Base-by-base conservation (phyloP, 2,797 vertebrate species). In the Cirrhinus molitorella region DNA sequence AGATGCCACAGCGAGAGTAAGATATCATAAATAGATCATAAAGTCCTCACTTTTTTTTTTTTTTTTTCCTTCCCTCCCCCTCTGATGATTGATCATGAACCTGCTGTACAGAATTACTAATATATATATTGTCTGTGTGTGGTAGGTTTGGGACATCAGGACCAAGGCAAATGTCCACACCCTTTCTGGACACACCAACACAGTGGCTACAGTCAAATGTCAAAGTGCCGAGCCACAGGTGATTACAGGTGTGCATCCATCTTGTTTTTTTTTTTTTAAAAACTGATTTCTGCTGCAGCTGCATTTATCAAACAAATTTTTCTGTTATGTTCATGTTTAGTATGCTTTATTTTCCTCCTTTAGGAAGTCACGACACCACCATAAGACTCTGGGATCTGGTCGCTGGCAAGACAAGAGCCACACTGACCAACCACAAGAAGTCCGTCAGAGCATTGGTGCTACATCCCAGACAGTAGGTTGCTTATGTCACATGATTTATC, bases 351-450 rank as follows among this genome's bases (percentile, higher is more conserved):
- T 23, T 67, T 40, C 23, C 1, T 16, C 12, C 4, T 55, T 67
- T 81, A 99, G 98, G 98, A 83, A 99, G 98, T 91, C 98, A 99
- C 14, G 98, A 99, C 86, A 98, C 97, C 3, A 99, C 98, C 80
- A 98, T 99, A 93, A 94, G 97, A 80, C 94, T 99, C 31, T 99
- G 98, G 98, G 98, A 99, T 91, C 92, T 99, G 90, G 96, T 99
- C 13, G 98, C 97, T 83, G 98, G 98, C 83, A 99, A 99, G 94
- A 99, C 98, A 28, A 95, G 98, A 92, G 97, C 97, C n/a, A 99
- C 98, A 4, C 93, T 99, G 90, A 99, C 98, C 51, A 99, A 99
- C 91, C 98, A 99, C 91, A 99, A 99, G 93, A 99, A 99, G 85
- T 99, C 98, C 21, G 98, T 99, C 80, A 92, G 98, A 89, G 96